Evolutionary conservation across 1,140 invertebrate species (phyloP).

Genomic region (Drosophila seguyi): DNA sequence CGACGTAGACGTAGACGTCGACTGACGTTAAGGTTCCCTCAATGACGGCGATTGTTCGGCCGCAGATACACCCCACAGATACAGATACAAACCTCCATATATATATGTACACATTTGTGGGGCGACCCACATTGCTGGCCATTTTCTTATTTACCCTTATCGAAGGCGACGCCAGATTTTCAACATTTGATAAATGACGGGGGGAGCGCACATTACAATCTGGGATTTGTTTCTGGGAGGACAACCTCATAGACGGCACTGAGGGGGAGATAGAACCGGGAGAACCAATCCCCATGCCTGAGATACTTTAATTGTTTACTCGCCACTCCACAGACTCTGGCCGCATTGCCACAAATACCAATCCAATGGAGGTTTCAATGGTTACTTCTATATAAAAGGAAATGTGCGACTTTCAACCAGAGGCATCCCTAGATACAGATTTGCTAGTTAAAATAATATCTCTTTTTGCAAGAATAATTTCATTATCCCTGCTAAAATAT

Average conservation of each 20-base stretch:
- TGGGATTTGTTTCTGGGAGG: slow-evolving; percentile 51
- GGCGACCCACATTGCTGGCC: slow-evolving; percentile 65
- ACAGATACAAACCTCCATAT: slow-evolving; percentile 4
- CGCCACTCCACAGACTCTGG: slow-evolving; percentile 2
- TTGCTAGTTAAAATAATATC: too few relatives aligned
- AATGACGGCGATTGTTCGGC: slow-evolving; percentile 68
- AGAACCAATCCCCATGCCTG: neutral
- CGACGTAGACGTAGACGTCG: slow-evolving; percentile 17
- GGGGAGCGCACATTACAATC: slow-evolving; percentile 61
- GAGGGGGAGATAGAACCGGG: neutral
- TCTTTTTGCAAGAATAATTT: too few relatives aligned
- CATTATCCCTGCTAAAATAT: neutral
- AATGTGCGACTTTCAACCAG: neutral
- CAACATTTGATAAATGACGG: slow-evolving; percentile 76
- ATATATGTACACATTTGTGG: slow-evolving; percentile 16
- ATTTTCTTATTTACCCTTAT: slow-evolving; percentile 75
- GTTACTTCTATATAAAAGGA: neutral
- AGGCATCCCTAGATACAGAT: neutral
- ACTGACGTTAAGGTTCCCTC: slow-evolving; percentile 31
- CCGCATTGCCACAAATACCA: neutral
- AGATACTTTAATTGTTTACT: slow-evolving; percentile 11
- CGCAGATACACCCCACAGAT: slow-evolving; percentile 35
- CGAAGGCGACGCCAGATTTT: slow-evolving; percentile 70
- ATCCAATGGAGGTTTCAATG: neutral
- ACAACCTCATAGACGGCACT: slow-evolving; percentile 1